Conservation (phyloP, 2,113 vertebrate species). For the Takifugu bimaculatus region DNA sequence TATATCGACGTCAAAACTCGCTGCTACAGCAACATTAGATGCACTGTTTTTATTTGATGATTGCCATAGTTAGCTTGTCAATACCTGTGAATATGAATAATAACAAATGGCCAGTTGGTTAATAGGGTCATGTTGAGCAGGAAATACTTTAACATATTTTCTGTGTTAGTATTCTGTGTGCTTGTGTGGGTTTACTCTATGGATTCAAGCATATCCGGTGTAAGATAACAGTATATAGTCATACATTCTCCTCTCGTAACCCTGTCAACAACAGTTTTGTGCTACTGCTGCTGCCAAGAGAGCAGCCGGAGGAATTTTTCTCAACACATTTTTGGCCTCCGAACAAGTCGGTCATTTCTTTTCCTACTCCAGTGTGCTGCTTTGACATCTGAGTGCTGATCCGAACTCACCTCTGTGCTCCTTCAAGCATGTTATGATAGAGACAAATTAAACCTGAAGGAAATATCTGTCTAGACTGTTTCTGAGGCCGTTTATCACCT, state of each 20-base stretch:
- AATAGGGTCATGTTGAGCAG: too few species aligned
- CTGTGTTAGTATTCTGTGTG: too few species aligned
- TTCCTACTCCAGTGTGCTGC: not conserved
- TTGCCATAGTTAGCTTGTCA: too few species aligned
- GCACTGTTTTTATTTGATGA: not conserved
- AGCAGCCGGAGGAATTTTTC: not conserved
- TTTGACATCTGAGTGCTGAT: not conserved
- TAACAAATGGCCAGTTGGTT: not conserved
- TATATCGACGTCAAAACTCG: not conserved
- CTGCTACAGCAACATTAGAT: not conserved
- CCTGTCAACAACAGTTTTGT: not conserved
- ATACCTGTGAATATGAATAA: not conserved
- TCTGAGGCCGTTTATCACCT: not conserved
- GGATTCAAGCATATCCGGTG: too few species aligned
- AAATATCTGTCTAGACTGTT: not conserved
- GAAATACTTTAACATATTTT: too few species aligned
- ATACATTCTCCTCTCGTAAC: not conserved
- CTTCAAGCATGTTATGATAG: not conserved
- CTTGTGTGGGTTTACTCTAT: too few species aligned
- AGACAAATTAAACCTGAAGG: conserved; percentile 5
- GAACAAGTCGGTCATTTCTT: conserved; percentile 2
- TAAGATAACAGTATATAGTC: not conserved
- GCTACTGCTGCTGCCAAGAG: not conserved
- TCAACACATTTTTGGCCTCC: not conserved
- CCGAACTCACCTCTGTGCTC: conserved; percentile 17